A percentile compares a stretch with the other conserved stretches of the same genome.
Evolutionary conservation across 2,797 vertebrate species (phyloP).

Genomic region (Scarus forsteni): DNA sequence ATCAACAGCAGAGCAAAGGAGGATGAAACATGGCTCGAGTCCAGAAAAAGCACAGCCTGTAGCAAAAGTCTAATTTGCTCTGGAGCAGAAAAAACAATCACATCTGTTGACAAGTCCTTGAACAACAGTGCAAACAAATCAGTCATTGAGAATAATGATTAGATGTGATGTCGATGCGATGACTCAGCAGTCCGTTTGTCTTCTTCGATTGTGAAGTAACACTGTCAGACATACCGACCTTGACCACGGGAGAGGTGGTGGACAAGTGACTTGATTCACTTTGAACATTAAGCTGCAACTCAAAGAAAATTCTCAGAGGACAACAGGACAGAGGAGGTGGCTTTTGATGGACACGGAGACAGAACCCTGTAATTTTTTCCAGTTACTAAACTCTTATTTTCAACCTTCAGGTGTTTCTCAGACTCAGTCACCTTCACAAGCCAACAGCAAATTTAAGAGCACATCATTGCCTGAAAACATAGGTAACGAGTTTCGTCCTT

Average conservation of each 20-base stretch:
- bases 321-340: conserved; percentile 3
- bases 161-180: conserved; percentile 16
- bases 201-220: conserved; percentile 1
- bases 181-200: conserved; percentile 29
- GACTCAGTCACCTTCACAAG: conserved; percentile 13
- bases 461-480: conserved; percentile 6
- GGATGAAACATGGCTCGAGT: too few relatives aligned
- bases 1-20: too few relatives aligned
- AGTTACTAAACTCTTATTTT: conserved; percentile 3
- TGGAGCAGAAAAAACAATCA: conserved; percentile 24
- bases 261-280: conserved; percentile 16
- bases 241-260: neutral
- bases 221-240: conserved; percentile 34
- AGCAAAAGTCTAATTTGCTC: conserved; percentile 14
- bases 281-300: neutral
- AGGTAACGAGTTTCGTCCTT: neutral
- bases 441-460: neutral
- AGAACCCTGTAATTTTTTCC: conserved; percentile 21
- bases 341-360: conserved; percentile 28
- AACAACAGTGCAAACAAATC: conserved; percentile 22
- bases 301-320: conserved; percentile 15
- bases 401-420: conserved; percentile 2
- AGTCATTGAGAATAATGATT: conserved; percentile 40
- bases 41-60: too few relatives aligned
- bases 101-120: conserved; percentile 37